Conservation (phyloP, 2,113 vertebrate species). For the Pelecanoides urinatrix region DNA sequence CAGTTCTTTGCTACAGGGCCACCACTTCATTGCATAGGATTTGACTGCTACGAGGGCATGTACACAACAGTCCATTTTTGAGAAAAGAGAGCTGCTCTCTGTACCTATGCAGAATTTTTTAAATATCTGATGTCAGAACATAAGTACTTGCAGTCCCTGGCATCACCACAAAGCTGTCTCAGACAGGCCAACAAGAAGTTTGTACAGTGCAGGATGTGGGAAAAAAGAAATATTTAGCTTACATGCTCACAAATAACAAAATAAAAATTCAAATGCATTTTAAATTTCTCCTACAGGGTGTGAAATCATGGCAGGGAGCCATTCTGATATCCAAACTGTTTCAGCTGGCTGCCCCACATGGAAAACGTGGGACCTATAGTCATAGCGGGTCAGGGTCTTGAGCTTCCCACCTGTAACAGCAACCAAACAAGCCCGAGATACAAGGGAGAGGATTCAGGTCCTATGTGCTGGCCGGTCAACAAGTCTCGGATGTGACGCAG, state of each 20-base stretch:
- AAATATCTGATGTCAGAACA: not conserved
- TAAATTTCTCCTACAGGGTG: not conserved
- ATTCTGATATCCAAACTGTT: not conserved
- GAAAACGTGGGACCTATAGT: not conserved
- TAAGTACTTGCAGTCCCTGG: not conserved
- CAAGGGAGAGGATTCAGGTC: not conserved
- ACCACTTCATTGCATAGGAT: fast-evolving
- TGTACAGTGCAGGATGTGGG: not conserved
- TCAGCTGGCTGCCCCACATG: not conserved
- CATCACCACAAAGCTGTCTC: not conserved
- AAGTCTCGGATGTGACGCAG: not conserved
- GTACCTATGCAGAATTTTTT: not conserved
- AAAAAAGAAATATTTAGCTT: not conserved
- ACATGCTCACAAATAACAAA: not conserved
- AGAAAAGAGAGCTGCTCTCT: not conserved
- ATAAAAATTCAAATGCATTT: not conserved
- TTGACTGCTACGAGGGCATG: not conserved
- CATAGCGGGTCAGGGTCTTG: not conserved
- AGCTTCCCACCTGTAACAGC: not conserved
- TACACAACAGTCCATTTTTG: not conserved
- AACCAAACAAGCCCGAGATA: not conserved
- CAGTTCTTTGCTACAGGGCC: not conserved
- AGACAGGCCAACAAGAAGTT: not conserved
- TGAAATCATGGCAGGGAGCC: not conserved
- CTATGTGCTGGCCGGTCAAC: fast-evolving